phyloP scores from a whole-genome alignment of 2,888 invertebrate species.

The Blomia tropicalis region DNA sequence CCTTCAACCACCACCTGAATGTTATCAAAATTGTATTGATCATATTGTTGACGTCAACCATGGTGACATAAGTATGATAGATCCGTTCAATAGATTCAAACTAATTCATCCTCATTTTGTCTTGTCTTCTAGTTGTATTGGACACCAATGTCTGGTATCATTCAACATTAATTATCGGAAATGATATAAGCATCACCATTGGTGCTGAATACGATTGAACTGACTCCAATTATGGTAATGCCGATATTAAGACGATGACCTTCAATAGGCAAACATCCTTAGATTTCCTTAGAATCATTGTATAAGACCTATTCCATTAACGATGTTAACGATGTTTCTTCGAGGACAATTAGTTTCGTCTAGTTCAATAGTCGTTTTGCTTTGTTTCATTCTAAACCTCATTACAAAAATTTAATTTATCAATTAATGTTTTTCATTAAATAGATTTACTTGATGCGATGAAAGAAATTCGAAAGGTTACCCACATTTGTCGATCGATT shows the following conservation, averaged over 20 bases:
- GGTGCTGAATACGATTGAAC: slow-evolving; percentile 79
- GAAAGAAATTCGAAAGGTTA: too few species aligned
- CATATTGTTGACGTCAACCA: slow-evolving; percentile 56
- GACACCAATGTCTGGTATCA: slow-evolving; percentile 95
- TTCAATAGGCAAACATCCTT: background rate
- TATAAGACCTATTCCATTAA: too few species aligned
- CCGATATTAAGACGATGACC: background rate
- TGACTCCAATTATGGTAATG: background rate
- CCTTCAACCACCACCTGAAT: slow-evolving; percentile 80
- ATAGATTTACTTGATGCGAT: too few species aligned
- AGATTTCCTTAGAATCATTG: background rate
- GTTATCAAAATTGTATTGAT: slow-evolving; percentile 55
- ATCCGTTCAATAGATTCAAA: background rate
- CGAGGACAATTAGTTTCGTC: too few species aligned
- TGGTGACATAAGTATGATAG: slow-evolving; percentile 69
- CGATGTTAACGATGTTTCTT: too few species aligned
- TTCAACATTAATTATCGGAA: slow-evolving; percentile 65
- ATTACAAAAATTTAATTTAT: too few species aligned
- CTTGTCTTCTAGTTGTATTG: slow-evolving; percentile 54
- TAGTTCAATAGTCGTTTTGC: too few species aligned
- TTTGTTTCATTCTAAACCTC: too few species aligned
- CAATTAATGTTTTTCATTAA: too few species aligned
- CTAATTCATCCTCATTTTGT: background rate
- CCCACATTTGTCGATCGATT: too few species aligned
- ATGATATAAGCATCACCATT: slow-evolving; percentile 82